Evolutionary conservation across 2,113 vertebrate species (phyloP), one percentile per base, ranked within the genome.

Genomic region (Lampris incognitus): DNA sequence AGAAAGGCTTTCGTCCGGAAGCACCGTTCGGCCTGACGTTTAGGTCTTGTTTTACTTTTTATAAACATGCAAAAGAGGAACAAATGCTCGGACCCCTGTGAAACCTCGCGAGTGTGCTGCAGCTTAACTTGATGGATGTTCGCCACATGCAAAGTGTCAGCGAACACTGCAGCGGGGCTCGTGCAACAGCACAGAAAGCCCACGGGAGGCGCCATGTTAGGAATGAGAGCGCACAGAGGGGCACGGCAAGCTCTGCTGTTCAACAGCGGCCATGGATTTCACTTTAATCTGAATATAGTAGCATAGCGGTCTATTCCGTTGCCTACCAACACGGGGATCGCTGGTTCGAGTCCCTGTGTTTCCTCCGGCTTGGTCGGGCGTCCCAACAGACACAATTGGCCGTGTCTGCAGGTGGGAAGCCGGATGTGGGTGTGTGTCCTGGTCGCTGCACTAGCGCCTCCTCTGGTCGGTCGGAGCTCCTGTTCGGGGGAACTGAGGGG

Each of bases 11-110:
- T 65, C 3, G n/a, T 56, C 58, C 46, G 81, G 82, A 83, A 66
- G 77, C 63, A 72, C 81, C 75, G 77, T 86, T 82, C 83, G 85
- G 41, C 83, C 13, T 37, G 77, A 62, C 85, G 82, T 88, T 82
- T 87, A 61, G 46, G 71, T 84, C 37, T 84, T 72, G 6, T 49
- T 44, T 38, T 46, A 5, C 52, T 61, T 42, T 44, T 58, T 51
- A 42, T 59, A 52, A 74, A 74, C 3, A 3, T 24, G 24, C 56
- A 46, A 85, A 80, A 66, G 74, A 39, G 61, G 74, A 82, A 49
- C 50, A 68, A 51, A 38, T 46, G 46, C 55, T 9, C 38, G 62
- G 50, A 54, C 37, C 36, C 50, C 49, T 11, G 66, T 66, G 46
- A 58, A 77, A 54, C 54, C 61, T 63, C 60, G 65, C 0, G 3